Conservation (phyloP, 2,797 vertebrate species). For the Coregonus suidteri region DNA sequence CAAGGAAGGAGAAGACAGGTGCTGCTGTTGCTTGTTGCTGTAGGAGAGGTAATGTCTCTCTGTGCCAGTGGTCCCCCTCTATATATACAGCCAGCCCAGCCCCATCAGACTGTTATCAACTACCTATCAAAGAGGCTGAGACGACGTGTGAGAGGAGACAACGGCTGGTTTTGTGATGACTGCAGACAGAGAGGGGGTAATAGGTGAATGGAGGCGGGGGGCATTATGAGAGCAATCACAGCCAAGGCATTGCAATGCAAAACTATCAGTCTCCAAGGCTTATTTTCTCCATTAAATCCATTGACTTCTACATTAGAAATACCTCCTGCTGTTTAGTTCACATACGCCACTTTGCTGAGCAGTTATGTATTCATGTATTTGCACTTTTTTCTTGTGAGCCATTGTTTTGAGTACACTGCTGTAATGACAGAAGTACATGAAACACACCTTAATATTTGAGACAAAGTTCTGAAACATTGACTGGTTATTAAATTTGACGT, state of each 20-base stretch:
- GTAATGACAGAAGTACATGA: background rate
- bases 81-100: constrained; percentile 73
- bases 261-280: background rate
- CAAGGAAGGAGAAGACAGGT: background rate
- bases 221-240: constrained; percentile 53
- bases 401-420: background rate
- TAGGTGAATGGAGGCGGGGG: constrained; percentile 20
- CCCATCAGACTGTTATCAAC: constrained; percentile 78
- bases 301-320: no score
- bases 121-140: constrained; percentile 78
- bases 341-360: no score
- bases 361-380: no score
- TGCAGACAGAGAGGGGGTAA: constrained; percentile 62
- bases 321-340: no score
- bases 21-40: background rate
- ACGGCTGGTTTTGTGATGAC: constrained; percentile 71
- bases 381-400: no score
- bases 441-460: background rate
- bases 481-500: background rate
- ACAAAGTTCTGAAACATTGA: background rate
- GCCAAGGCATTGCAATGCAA: background rate
- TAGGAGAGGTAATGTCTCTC: constrained; percentile 7
- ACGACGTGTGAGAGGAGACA: constrained; percentile 79
- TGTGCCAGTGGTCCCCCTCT: constrained; percentile 31
- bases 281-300: no score